Conservation (phyloP, 2,888 invertebrate genomes). For the Yponomeuta sedellus region DNA sequence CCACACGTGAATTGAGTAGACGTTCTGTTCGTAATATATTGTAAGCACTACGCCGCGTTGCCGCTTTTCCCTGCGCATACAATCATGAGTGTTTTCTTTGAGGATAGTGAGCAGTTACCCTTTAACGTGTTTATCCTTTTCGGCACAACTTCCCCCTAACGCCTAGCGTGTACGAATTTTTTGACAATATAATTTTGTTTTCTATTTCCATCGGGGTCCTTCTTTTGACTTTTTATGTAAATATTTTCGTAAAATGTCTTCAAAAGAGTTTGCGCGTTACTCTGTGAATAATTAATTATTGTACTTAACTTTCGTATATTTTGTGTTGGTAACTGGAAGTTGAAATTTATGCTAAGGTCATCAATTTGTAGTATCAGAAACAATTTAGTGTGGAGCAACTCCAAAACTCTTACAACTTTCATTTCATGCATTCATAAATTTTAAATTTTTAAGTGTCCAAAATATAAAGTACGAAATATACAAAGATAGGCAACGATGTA, state of each 20-base stretch:
- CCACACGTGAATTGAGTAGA: background rate
- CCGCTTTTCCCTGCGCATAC: constrained; percentile 41
- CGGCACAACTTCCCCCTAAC: constrained; percentile 24
- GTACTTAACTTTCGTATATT: background rate
- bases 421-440: no score
- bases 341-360: no score
- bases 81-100: constrained; percentile 72
- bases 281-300: background rate
- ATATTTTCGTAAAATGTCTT: background rate
- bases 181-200: constrained; percentile 48
- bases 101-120: constrained; percentile 65
- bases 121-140: constrained; percentile 50
- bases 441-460: no score
- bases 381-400: no score
- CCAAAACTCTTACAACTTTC: no score
- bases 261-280: background rate
- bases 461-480: no score
- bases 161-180: constrained; percentile 28
- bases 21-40: background rate
- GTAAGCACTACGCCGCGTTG: constrained; percentile 21
- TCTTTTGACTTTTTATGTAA: background rate
- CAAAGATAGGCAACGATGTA: no score
- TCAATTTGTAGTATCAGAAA: no score
- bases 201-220: constrained; percentile 21
- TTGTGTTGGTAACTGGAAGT: background rate